Evolutionary conservation across 2,797 vertebrate species (phyloP).

Genomic region (Cygnus olor): DNA sequence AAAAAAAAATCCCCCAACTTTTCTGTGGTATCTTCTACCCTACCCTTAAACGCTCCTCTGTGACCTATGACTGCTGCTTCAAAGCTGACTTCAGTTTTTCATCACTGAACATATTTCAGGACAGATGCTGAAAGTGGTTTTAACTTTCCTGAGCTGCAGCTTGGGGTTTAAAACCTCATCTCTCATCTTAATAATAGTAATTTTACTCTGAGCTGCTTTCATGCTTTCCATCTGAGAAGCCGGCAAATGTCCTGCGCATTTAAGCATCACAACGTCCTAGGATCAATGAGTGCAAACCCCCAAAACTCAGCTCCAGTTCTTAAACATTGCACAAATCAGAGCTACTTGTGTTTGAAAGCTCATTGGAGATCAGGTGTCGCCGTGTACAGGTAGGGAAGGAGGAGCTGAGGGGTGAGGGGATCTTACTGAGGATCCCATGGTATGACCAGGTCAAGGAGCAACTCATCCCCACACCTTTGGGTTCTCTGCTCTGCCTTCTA

Average conservation of each 20-base stretch:
- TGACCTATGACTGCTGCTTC: background rate
- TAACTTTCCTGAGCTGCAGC: background rate
- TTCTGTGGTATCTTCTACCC: background rate
- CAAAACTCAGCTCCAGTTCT: background rate
- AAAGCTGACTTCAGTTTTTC: background rate
- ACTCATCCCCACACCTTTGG: fast-evolving
- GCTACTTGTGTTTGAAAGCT: background rate
- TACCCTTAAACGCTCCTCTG: background rate
- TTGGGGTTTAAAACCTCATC: conserved; percentile 15
- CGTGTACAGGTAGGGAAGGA: background rate
- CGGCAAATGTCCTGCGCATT: background rate
- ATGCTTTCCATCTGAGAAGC: background rate
- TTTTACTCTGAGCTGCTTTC: conserved; percentile 2
- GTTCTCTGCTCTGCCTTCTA: background rate
- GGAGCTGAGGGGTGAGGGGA: background rate
- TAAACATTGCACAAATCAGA: background rate
- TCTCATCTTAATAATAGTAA: conserved; percentile 15
- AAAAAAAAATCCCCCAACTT: background rate
- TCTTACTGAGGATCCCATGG: background rate
- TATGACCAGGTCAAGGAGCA: background rate
- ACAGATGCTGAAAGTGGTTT: background rate
- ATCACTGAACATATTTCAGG: fast-evolving
- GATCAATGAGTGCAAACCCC: background rate
- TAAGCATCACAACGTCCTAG: background rate
- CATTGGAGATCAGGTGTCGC: background rate